Evolutionary conservation across 2,797 vertebrate species (phyloP).

Genomic region (Chrysolophus pictus): DNA sequence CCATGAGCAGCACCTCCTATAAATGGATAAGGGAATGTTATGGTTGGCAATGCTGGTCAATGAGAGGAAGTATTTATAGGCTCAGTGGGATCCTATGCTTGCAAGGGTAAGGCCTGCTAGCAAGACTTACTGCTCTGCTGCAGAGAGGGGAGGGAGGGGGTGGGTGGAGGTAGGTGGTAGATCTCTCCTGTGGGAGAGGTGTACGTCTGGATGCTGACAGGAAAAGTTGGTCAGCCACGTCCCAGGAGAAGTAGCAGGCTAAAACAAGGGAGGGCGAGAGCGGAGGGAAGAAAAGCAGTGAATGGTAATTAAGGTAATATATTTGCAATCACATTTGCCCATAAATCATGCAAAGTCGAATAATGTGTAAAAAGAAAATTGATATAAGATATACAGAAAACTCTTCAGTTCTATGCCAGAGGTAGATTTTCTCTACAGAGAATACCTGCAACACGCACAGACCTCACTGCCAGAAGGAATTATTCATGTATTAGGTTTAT

Average conservation of each 20-base stretch:
- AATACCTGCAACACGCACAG: not conserved
- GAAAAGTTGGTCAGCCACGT: not conserved
- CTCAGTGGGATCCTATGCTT: constrained; percentile 34
- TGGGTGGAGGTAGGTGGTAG: not conserved
- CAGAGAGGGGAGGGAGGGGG: constrained; percentile 3
- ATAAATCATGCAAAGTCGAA: not conserved
- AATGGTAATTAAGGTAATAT: not conserved
- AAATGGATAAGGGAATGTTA: constrained; percentile 42
- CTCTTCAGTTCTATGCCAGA: not conserved
- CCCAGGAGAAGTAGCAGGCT: not conserved
- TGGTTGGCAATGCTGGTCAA: constrained; percentile 45
- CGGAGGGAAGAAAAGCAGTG: not conserved
- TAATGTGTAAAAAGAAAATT: not conserved
- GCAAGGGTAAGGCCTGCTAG: constrained; percentile 33
- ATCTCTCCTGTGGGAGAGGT: fast-evolving
- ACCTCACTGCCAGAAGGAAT: not conserved
- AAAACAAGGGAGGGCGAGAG: not conserved
- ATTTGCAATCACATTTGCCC: not conserved
- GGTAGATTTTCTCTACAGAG: not conserved
- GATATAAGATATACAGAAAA: not conserved
- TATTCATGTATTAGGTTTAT: not conserved
- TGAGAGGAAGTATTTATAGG: constrained; percentile 35
- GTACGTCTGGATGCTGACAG: not conserved
- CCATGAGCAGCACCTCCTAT: constrained; percentile 17
- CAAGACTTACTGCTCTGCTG: not conserved